Evolutionary conservation across 2,113 vertebrate species (phyloP).

Genomic region (Forbesichthys agassizii): DNA sequence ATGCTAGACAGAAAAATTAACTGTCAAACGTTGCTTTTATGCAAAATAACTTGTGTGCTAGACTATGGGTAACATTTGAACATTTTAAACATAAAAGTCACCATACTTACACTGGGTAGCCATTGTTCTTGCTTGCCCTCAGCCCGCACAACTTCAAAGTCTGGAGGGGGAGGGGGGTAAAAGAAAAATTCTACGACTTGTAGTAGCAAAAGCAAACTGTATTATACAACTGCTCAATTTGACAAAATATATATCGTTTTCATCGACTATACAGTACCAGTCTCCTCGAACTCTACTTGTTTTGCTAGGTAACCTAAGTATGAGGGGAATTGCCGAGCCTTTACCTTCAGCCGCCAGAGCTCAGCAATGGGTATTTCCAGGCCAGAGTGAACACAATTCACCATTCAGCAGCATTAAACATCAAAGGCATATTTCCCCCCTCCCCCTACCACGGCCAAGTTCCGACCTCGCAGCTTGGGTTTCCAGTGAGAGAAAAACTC

Average conservation of each 20-base stretch:
- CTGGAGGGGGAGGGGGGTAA: constrained; percentile 43
- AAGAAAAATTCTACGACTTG: constrained; percentile 31
- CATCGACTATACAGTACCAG: constrained; percentile 45
- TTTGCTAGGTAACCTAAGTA: constrained; percentile 37
- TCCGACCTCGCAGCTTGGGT: constrained; percentile 72
- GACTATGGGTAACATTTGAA: no score
- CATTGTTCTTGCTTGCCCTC: constrained; percentile 85
- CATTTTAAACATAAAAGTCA: background rate
- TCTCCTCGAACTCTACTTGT: constrained; percentile 33
- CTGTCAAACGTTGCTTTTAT: no score
- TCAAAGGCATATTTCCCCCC: constrained; percentile 74
- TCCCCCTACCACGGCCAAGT: constrained; percentile 70
- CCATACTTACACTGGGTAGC: constrained; percentile 91
- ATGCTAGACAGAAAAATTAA: no score
- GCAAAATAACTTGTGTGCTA: no score
- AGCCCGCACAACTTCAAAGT: constrained; percentile 77
- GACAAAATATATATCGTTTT: constrained; percentile 11
- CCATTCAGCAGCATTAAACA: constrained; percentile 71
- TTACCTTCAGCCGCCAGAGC: constrained; percentile 62
- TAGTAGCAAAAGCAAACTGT: constrained; percentile 12
- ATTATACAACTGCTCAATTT: constrained; percentile 5
- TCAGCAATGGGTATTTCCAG: constrained; percentile 75
- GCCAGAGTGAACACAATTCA: constrained; percentile 72
- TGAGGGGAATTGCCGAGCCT: constrained; percentile 64
- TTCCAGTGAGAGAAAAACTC: constrained; percentile 68